Percentiles rank a stretch among this genome's conserved stretches.
Evolutionary conservation across 2,113 vertebrate species (phyloP).

Genomic region (Lota lota): DNA sequence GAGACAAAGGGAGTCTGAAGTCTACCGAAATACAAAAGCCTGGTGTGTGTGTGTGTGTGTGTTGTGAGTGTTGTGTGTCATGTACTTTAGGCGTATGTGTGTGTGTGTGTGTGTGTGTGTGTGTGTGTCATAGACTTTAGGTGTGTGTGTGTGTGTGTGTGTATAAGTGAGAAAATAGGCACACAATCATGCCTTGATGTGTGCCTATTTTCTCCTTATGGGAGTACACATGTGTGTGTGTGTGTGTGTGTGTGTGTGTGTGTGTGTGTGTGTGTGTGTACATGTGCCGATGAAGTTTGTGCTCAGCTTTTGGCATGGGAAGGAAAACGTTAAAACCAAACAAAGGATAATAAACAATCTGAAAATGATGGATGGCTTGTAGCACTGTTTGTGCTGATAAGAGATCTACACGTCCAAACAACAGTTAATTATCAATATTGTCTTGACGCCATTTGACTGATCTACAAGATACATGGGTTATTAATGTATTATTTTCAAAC

Average conservation of each 20-base stretch:
- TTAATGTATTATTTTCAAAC: too few species aligned
- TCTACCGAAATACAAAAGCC: constrained; percentile 53
- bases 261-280: not conserved
- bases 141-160: not conserved
- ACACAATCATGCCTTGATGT: not conserved
- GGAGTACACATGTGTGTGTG: not conserved
- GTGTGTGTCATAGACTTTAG: not conserved
- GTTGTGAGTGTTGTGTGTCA: constrained; percentile 3
- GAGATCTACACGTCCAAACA: too few species aligned
- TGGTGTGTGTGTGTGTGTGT: not conserved
- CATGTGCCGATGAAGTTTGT: not conserved
- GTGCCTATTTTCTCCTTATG: not conserved
- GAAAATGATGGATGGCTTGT: not conserved
- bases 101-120: not conserved
- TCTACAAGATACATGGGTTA: too few species aligned
- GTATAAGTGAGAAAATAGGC: too few species aligned
- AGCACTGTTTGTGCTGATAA: constrained; percentile 20
- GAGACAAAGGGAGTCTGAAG: constrained; percentile 48
- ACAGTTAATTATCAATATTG: too few species aligned
- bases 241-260: constrained; percentile 2
- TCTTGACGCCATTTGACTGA: too few species aligned
- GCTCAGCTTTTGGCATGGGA: constrained; percentile 47
- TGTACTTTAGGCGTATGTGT: constrained; percentile 1
- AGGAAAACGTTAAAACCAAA: constrained; percentile 42
- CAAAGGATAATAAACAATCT: not conserved